These are phyloP conservation scores for Lacanobia wlatinum DNA, from an alignment of 2,888 invertebrate species.

Conservation along the genomic window DNA sequence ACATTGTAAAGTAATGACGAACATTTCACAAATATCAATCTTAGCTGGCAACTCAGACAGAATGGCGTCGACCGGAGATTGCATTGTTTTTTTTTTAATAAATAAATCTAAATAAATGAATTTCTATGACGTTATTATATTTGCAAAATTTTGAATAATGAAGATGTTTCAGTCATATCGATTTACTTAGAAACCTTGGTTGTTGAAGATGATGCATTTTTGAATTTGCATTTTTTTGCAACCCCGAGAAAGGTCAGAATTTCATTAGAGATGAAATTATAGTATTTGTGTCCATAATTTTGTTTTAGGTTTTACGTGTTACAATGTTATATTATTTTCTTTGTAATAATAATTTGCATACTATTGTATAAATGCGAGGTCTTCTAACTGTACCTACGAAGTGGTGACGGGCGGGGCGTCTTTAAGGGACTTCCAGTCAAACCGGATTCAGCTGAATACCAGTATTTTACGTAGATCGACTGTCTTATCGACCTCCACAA, in stretches of 20 bases:
- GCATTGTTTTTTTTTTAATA: slow-evolving; percentile 38
- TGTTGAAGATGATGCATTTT: slow-evolving; percentile 37
- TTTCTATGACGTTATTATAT: slow-evolving; percentile 41
- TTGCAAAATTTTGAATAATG: slow-evolving; percentile 59
- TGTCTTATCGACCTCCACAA: too few species aligned
- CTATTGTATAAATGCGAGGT: too few species aligned
- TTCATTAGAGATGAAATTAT: background rate
- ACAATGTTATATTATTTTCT: too few species aligned
- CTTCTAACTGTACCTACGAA: too few species aligned
- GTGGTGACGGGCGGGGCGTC: too few species aligned
- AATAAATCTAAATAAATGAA: slow-evolving; percentile 52
- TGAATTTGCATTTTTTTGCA: slow-evolving; percentile 26
- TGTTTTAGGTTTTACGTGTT: too few species aligned
- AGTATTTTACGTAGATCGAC: too few species aligned
- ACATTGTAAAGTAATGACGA: slow-evolving; percentile 43
- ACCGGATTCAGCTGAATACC: too few species aligned
- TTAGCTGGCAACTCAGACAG: slow-evolving; percentile 44
- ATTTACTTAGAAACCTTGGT: slow-evolving; percentile 35
- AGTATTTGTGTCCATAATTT: too few species aligned
- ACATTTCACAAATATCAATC: slow-evolving; percentile 51
- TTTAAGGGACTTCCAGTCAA: too few species aligned
- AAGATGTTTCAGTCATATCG: slow-evolving; percentile 20
- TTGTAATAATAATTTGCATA: too few species aligned
- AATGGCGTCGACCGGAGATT: slow-evolving; percentile 51
- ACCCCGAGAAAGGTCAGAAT: slow-evolving; percentile 3